phyloP scores from a whole-genome alignment of 2,113 vertebrate species.

The Chroicocephalus ridibundus region DNA sequence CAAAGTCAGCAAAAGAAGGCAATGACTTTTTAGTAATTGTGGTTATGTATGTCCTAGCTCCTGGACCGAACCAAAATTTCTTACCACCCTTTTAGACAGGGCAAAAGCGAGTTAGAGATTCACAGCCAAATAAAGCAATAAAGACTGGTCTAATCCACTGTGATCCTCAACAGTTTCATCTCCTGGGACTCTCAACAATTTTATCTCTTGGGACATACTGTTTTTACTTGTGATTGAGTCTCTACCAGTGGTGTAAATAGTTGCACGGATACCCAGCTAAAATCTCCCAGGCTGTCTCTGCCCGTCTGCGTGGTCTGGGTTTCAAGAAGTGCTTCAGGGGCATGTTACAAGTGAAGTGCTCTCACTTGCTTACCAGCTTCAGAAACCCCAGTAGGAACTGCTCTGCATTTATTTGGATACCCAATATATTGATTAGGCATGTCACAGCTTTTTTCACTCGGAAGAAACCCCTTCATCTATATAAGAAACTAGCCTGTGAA shows the following conservation, averaged over 20 bases:
- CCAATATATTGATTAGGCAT: neutral
- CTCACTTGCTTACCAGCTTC: neutral
- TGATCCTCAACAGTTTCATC: neutral
- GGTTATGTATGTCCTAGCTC: neutral
- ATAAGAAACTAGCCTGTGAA: neutral
- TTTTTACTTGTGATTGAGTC: neutral
- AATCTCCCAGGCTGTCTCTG: neutral
- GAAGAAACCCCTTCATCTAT: neutral
- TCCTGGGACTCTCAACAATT: neutral
- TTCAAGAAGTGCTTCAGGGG: neutral
- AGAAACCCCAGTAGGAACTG: neutral
- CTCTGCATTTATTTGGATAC: neutral
- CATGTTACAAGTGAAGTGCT: neutral
- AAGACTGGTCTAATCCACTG: neutral
- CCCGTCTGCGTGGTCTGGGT: neutral
- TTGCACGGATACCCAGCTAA: neutral
- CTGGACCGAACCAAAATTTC: neutral
- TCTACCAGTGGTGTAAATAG: neutral
- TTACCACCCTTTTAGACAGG: neutral
- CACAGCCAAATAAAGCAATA: slow-evolving; percentile 5
- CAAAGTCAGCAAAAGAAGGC: neutral
- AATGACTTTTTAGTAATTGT: neutral
- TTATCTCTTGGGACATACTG: neutral
- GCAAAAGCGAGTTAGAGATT: neutral
- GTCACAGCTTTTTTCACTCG: neutral